Conservation (phyloP, 1,140 invertebrate species). For the Polypedilum vanderplanki region DNA sequence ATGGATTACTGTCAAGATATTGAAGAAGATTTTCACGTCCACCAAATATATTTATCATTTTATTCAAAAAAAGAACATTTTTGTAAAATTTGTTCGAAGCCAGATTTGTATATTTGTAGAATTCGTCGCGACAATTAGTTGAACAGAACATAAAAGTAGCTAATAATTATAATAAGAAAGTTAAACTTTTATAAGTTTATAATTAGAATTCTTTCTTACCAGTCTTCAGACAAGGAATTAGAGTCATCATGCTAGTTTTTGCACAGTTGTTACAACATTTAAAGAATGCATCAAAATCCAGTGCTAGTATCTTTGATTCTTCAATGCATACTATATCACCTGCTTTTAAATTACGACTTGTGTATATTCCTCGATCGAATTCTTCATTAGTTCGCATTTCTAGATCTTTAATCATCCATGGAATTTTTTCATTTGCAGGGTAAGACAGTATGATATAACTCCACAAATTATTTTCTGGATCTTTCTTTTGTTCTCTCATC, state of each 20-base stretch:
- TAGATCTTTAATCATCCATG: no score
- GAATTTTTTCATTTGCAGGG: constrained; percentile 44
- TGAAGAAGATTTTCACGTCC: background rate
- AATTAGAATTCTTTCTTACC: constrained; percentile 45
- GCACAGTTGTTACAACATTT: constrained; percentile 76
- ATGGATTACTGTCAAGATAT: background rate
- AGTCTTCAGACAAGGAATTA: constrained; percentile 63
- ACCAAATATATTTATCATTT: background rate
- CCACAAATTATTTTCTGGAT: background rate
- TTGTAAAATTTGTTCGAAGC: background rate
- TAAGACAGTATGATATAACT: constrained; percentile 40
- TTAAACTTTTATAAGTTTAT: constrained; percentile 56
- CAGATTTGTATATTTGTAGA: background rate
- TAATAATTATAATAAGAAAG: constrained; percentile 60
- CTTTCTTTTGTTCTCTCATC: background rate
- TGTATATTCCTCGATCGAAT: constrained; percentile 58
- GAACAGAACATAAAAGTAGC: background rate
- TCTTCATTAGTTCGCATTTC: constrained; percentile 49
- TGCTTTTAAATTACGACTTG: constrained; percentile 54
- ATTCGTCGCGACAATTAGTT: background rate
- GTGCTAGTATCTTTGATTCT: constrained; percentile 42
- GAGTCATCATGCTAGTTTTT: constrained; percentile 51
- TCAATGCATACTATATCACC: constrained; percentile 75
- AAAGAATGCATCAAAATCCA: constrained; percentile 34
- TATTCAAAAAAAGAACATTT: background rate